A percentile compares a stretch with the other conserved stretches of the same genome.
phyloP scores from a whole-genome alignment of 2,888 invertebrate genomes.

The Carcina quercana region DNA sequence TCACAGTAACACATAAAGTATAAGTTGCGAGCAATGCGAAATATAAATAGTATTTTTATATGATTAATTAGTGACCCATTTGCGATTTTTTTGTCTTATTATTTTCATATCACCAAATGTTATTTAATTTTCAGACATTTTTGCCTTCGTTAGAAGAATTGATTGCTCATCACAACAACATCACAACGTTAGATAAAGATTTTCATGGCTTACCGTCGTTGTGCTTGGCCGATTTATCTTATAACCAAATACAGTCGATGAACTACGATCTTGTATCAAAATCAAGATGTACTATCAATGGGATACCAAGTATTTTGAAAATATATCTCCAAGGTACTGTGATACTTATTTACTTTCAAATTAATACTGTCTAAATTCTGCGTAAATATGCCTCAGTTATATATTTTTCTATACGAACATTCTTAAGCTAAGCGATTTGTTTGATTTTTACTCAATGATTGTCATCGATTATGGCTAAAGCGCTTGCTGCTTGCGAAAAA shows the following conservation, averaged over 20 bases:
- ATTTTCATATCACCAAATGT: no score
- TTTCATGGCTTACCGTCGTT: constrained; percentile 88
- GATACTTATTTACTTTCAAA: no score
- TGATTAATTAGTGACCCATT: no score
- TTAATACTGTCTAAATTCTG: no score
- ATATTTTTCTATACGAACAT: neutral
- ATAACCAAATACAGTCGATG: constrained; percentile 82
- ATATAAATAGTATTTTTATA: no score
- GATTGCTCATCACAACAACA: constrained; percentile 84
- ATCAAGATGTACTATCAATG: constrained; percentile 86
- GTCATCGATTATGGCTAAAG: no score
- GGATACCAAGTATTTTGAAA: constrained; percentile 84
- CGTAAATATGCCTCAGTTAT: neutral
- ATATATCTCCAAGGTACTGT: constrained; percentile 89
- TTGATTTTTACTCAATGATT: neutral
- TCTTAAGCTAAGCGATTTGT: neutral
- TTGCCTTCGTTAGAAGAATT: constrained; percentile 84
- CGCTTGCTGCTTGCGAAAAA: no score
- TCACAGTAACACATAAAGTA: neutral
- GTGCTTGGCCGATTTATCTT: constrained; percentile 86
- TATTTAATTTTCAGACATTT: constrained; percentile 80
- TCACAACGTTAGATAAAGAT: constrained; percentile 83
- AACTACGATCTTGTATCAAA: constrained; percentile 85
- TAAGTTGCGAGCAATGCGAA: no score
- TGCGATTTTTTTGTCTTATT: constrained; percentile 24